Conservation (phyloP, 2,797 vertebrate species). For the Phrynocephalus vlangalii region DNA sequence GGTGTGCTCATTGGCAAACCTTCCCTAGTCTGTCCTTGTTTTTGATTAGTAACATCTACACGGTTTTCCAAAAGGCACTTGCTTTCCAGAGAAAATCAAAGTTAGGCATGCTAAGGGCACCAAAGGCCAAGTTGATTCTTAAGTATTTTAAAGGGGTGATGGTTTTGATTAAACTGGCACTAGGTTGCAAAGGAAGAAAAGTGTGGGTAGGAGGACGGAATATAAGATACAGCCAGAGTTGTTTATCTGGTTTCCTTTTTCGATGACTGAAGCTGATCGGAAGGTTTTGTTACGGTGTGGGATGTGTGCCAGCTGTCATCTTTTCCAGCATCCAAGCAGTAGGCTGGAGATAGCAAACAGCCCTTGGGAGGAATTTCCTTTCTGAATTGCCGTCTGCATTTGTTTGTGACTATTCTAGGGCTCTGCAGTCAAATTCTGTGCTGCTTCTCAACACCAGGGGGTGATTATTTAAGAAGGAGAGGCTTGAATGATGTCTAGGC, state of each 20-base stretch:
- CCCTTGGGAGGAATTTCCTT: not conserved
- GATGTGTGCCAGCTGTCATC: not conserved
- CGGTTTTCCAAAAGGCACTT: not conserved
- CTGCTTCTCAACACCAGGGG: not conserved
- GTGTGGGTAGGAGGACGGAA: not conserved
- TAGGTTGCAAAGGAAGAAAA: not conserved
- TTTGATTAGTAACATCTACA: not conserved
- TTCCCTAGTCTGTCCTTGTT: not conserved
- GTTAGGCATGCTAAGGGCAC: not conserved
- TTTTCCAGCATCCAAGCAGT: not conserved
- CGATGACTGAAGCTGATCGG: not conserved
- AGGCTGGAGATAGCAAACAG: not conserved
- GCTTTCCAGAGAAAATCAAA: not conserved
- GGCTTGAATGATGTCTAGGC: no score
- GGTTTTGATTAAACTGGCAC: not conserved
- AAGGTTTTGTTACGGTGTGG: not conserved
- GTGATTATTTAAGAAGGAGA: not conserved
- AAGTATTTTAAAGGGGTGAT: not conserved
- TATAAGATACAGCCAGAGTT: not conserved
- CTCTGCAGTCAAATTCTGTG: not conserved
- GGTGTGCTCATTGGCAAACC: not conserved
- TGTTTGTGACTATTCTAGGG: not conserved
- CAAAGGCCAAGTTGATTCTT: not conserved
- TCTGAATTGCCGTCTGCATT: not conserved
- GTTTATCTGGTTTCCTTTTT: constrained; percentile 9